Conservation (phyloP, 2,113 vertebrate species). For the Pyrgilauda ruficollis region DNA sequence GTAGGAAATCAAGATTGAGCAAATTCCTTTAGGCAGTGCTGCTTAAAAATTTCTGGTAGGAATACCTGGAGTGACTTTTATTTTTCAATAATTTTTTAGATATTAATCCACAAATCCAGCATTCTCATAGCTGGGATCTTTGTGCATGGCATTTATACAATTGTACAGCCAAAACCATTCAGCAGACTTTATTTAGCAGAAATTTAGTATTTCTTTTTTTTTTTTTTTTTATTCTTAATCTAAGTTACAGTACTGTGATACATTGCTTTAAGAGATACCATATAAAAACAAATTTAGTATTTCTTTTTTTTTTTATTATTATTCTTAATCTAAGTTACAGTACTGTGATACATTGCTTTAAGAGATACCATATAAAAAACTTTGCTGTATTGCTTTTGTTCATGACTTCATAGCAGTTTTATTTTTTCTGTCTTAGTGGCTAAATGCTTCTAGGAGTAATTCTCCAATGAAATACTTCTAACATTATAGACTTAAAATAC, state of each 20-base stretch:
- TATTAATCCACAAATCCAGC: neutral
- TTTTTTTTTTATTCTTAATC: neutral
- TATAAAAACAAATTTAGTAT: no score
- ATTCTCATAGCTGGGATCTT: neutral
- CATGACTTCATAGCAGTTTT: neutral
- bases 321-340: neutral
- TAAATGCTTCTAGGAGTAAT: neutral
- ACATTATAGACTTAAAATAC: neutral
- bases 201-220: neutral
- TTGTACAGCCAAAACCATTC: neutral
- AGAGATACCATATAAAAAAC: neutral
- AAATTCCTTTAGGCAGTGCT: neutral
- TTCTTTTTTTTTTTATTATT: no score
- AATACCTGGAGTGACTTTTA: neutral
- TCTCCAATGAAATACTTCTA: neutral
- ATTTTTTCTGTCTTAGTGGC: neutral
- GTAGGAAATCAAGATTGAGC: neutral
- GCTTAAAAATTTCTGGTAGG: neutral
- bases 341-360: neutral
- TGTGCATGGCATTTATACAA: neutral
- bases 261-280: neutral
- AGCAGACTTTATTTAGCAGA: neutral
- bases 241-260: neutral
- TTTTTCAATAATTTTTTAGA: neutral
- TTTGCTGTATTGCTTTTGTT: neutral